Conservation (phyloP, 2,113 vertebrate genomes). For the Gymnorhina tibicen region DNA sequence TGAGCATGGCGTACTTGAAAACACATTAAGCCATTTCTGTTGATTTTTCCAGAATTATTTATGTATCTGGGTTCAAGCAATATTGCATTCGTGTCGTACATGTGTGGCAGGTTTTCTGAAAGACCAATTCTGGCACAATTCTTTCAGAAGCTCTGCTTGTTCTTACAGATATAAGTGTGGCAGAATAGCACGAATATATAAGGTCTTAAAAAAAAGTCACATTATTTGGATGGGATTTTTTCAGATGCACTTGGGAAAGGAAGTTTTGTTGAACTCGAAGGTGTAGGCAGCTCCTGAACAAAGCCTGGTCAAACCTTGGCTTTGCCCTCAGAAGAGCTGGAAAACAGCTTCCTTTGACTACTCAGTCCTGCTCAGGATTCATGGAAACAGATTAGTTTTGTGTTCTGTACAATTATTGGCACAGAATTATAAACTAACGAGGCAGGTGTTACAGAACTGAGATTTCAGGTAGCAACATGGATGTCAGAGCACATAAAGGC, state of each 20-base stretch:
- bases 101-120: background rate
- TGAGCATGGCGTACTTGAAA: background rate
- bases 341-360: background rate
- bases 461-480: background rate
- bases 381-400: background rate
- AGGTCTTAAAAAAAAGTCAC: background rate
- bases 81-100: background rate
- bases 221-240: background rate
- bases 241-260: background rate
- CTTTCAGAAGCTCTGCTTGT: background rate
- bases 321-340: background rate
- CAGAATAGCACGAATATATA: background rate
- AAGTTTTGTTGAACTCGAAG: background rate
- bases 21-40: background rate
- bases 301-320: background rate
- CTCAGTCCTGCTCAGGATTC: background rate
- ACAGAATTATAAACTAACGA: background rate
- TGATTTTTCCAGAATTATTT: background rate
- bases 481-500: background rate
- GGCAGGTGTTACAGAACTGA: background rate
- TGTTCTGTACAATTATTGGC: background rate
- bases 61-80: background rate
- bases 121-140: background rate
- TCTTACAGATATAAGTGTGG: background rate
- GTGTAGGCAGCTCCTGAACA: background rate